Base-by-base conservation (phyloP, 1,140 invertebrate genomes). In the Drosophila tristis region DNA sequence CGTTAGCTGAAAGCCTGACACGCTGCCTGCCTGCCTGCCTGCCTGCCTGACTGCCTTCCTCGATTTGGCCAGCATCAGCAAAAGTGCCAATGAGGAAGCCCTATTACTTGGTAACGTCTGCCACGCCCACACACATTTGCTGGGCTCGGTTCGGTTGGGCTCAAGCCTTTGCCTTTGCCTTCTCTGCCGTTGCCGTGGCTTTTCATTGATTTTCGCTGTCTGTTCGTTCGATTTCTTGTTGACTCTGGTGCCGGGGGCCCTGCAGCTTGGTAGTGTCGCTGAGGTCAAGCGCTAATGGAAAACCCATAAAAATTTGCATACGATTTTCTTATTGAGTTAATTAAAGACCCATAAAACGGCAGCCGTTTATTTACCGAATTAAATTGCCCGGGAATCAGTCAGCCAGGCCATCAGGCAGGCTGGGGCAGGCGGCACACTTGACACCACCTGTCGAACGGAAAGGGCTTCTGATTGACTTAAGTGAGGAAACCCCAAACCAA, bases 151-250 rank as follows among this genome's bases (percentile, higher is more conserved):
- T 20, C 0, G 35, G 31, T 51, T 59, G 16, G 9, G 20, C 7
- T 5, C 31, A 35, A 35, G 26, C 20, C 31, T 26, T 39, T 39
- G 11, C 11, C 35, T 4, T 13, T 35, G 7, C 8, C 31, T n/a
- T n/a, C n/a, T n/a, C n/a, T n/a, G n/a, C 11, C 35, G 11, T 13
- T 35, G 7, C 8, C 31, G 3, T 8, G 39, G 50, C 47, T 47
- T 43, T 75, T 72, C 84, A 87, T 87, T 87, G 82, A 87, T 87
- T 87, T 87, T 86, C 72, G 20, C 35, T 16, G 51, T 39, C 2
- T 45, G 48, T 23, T 29, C 35, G 3, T 71, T 71, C 54, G 70
- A 75, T 79, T 71, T 82, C 51, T 26, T 56, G 7, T 2, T 25
- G 23, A 59, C 49, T 44, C 47, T 51, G 54, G 43, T n/a, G 7